Evolutionary conservation across 2,888 invertebrate genomes (phyloP).

Genomic region (Salticus scenicus): DNA sequence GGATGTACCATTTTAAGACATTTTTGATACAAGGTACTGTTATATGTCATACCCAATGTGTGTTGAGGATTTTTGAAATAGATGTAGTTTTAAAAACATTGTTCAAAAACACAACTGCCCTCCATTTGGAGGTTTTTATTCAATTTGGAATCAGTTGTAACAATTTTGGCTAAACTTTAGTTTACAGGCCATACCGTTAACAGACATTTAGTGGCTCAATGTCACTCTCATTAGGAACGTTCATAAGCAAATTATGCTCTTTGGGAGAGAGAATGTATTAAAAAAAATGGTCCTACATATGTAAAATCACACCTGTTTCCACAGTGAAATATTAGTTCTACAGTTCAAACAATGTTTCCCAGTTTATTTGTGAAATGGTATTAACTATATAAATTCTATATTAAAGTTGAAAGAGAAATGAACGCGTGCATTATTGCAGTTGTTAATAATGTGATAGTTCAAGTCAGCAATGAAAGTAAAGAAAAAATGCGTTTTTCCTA

Average conservation of each 20-base stretch:
- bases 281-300: not conserved
- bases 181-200: not conserved
- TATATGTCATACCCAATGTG: conserved; percentile 57
- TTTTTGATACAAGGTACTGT: conserved; percentile 70
- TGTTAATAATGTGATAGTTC: too few species aligned
- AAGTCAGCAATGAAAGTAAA: too few species aligned
- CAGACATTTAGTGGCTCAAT: not conserved
- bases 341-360: not conserved
- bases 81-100: conserved; percentile 64
- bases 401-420: too few species aligned
- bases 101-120: conserved; percentile 20
- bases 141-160: not conserved
- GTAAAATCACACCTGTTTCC: not conserved
- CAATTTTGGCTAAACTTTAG: conserved; percentile 20
- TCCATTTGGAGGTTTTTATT: not conserved
- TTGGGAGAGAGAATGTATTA: not conserved
- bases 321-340: too few species aligned
- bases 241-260: not conserved
- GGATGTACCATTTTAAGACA: conserved; percentile 61
- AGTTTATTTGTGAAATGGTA: too few species aligned
- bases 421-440: too few species aligned
- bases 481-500: too few species aligned
- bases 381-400: too few species aligned
- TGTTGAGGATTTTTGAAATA: conserved; percentile 67
- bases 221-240: not conserved